A percentile compares a stretch with the other conserved stretches of the same genome.
Conservation (phyloP, 1,140 invertebrate genomes). For the Glomeris maerens region DNA sequence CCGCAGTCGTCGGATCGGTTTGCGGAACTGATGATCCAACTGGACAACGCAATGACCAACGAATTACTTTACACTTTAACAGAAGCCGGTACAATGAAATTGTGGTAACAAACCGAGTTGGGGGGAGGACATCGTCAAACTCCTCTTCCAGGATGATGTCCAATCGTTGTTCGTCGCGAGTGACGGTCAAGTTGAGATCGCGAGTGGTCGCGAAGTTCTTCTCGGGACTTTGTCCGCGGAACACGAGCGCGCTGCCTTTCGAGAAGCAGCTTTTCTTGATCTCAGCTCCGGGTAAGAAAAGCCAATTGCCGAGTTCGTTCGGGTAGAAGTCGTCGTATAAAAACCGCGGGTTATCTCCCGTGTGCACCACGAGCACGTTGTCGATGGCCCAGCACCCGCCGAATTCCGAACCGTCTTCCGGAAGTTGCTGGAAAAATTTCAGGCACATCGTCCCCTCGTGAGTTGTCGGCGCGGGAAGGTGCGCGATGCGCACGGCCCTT, state of each 20-base stretch:
- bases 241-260: constrained; percentile 29
- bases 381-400: constrained; percentile 32
- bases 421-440: too few species aligned
- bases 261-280: constrained; percentile 27
- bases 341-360: constrained; percentile 22
- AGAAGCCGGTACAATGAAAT: constrained; percentile 8
- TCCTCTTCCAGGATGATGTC: constrained; percentile 26
- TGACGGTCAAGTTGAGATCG: constrained; percentile 27
- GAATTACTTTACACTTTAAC: constrained; percentile 10
- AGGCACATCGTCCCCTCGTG: too few species aligned
- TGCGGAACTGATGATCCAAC: constrained; percentile 4
- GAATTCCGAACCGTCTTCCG: background rate
- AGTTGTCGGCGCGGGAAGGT: too few species aligned
- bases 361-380: constrained; percentile 30
- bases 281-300: constrained; percentile 31
- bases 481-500: too few species aligned
- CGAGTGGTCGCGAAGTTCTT: constrained; percentile 24
- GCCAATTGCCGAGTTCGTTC: constrained; percentile 29
- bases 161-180: constrained; percentile 4
- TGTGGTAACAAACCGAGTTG: constrained; percentile 13
- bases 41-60: background rate
- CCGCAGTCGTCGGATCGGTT: constrained; percentile 12
- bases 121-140: constrained; percentile 22
- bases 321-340: constrained; percentile 33
- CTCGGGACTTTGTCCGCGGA: constrained; percentile 24